phyloP scores from a whole-genome alignment of 2,113 vertebrate genomes.

The Prunella fulvescens region DNA sequence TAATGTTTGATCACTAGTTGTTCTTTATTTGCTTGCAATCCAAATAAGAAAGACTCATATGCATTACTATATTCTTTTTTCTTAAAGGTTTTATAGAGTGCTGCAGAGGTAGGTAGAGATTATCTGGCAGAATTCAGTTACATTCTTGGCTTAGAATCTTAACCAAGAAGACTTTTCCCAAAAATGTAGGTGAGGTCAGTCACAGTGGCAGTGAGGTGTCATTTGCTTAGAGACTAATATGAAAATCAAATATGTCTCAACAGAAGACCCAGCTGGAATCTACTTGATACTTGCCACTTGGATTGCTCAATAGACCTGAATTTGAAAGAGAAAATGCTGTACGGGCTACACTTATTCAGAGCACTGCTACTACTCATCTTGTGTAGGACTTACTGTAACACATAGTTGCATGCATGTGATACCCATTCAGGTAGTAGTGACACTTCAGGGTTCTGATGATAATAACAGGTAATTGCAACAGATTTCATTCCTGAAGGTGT shows the following conservation, averaged over 20 bases:
- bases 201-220: background rate
- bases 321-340: background rate
- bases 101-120: background rate
- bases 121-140: background rate
- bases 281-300: background rate
- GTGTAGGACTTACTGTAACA: background rate
- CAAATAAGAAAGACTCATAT: background rate
- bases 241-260: background rate
- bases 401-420: background rate
- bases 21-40: background rate
- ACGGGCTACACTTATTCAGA: background rate
- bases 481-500: background rate
- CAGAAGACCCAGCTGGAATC: background rate
- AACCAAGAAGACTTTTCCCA: background rate
- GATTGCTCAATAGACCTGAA: background rate
- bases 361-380: background rate
- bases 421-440: background rate
- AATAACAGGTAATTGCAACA: background rate
- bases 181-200: background rate
- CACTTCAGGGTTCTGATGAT: background rate
- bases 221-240: background rate
- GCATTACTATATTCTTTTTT: background rate
- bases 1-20: background rate
- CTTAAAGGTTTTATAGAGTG: background rate
- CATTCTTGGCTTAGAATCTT: background rate